phyloP scores from a whole-genome alignment of 2,888 invertebrate species.

The Drosophila anomalipes region DNA sequence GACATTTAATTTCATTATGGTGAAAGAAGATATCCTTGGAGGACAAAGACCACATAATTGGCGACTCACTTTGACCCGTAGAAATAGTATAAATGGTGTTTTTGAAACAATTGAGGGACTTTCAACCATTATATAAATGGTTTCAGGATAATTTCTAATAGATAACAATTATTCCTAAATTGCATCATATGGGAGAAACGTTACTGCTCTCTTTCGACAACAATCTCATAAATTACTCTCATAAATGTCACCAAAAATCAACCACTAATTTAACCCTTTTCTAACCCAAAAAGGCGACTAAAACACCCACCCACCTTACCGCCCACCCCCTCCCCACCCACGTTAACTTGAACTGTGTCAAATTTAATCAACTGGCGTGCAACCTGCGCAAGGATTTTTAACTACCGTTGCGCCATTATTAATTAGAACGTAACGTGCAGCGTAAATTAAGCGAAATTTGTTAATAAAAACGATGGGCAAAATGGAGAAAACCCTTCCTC shows the following conservation, averaged over 20 bases:
- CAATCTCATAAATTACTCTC: slow-evolving; percentile 32
- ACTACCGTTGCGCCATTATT: slow-evolving; percentile 58
- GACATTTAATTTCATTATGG: not conserved
- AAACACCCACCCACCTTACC: not conserved
- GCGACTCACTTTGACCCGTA: not conserved
- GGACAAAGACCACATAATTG: not conserved
- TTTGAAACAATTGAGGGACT: not conserved
- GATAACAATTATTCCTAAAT: not conserved
- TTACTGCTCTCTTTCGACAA: slow-evolving; percentile 5
- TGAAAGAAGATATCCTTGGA: not conserved
- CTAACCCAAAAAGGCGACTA: slow-evolving; percentile 28
- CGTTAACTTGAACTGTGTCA: slow-evolving; percentile 63
- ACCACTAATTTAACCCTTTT: slow-evolving; percentile 70
- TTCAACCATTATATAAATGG: not conserved
- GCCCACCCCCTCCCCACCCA: not conserved
- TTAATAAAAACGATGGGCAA: slow-evolving; percentile 67
- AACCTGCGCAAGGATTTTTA: slow-evolving; percentile 46
- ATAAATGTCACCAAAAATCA: slow-evolving; percentile 66
- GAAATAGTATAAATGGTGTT: not conserved
- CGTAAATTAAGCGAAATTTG: slow-evolving; percentile 78
- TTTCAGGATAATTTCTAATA: slow-evolving; percentile 2
- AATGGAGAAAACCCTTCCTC: slow-evolving; percentile 63
- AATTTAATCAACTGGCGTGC: slow-evolving; percentile 74
- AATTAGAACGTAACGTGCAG: slow-evolving; percentile 74
- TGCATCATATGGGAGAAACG: not conserved